These are phyloP conservation scores for Cylloceria caligata DNA, from an alignment of 2,888 invertebrate species.

Conservation along the genomic window DNA sequence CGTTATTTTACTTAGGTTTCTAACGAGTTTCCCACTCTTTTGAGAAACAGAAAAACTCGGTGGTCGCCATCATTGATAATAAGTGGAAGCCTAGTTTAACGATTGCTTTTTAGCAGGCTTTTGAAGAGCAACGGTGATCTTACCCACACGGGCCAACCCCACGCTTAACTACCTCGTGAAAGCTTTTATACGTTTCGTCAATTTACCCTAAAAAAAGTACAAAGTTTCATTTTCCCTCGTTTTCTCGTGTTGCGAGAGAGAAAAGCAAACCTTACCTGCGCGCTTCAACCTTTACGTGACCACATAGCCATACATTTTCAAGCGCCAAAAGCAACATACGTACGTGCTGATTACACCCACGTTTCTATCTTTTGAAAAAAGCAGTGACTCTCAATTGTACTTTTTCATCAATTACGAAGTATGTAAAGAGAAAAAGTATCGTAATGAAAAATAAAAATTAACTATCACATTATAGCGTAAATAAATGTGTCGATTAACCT, in stretches of 20 bases:
- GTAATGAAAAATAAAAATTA: too few relatives aligned
- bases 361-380: background rate
- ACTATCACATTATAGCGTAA: too few relatives aligned
- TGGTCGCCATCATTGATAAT: background rate
- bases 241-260: background rate
- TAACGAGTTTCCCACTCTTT: background rate
- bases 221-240: slow-evolving; percentile 11
- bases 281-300: slow-evolving; percentile 1
- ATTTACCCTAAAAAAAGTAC: background rate
- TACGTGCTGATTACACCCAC: slow-evolving; percentile 1
- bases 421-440: too few relatives aligned
- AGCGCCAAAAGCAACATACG: slow-evolving; percentile 4
- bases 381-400: background rate
- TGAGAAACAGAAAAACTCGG: background rate
- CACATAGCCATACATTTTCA: background rate
- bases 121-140: background rate
- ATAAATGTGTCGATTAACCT: too few relatives aligned
- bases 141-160: background rate
- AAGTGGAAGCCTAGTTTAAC: slow-evolving; percentile 1
- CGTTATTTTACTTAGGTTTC: background rate
- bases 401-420: too few relatives aligned
- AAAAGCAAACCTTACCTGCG: background rate
- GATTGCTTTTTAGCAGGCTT: background rate
- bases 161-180: slow-evolving; percentile 6
- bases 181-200: slow-evolving; percentile 44